Percentiles rank a stretch among this genome's conserved stretches.
phyloP scores from a whole-genome alignment of 2,113 vertebrate species.

The Perognathus longimembris region DNA sequence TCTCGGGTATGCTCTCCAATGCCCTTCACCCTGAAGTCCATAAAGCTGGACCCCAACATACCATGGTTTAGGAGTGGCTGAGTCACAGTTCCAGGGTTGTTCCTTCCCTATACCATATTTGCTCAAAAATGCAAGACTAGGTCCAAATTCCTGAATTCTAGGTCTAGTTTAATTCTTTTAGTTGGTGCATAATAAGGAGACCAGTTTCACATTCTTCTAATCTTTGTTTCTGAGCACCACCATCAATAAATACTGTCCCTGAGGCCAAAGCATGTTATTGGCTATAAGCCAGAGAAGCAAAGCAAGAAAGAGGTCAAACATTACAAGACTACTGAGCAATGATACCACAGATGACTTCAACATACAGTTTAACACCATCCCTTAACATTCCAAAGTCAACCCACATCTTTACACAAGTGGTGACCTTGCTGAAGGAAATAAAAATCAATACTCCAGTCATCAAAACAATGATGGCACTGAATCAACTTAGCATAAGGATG shows the following conservation, averaged over 20 bases:
- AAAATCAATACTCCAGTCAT: not conserved
- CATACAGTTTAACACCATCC: not conserved
- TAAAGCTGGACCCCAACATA: no score
- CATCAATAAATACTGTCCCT: not conserved
- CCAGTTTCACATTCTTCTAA: not conserved
- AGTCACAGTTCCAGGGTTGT: not conserved
- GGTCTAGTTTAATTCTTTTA: not conserved
- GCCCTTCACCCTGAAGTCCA: no score
- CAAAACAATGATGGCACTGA: not conserved
- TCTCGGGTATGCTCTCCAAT: no score
- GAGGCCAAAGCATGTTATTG: not conserved
- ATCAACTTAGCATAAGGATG: not conserved
- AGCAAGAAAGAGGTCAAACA: not conserved
- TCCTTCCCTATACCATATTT: rapidly evolving
- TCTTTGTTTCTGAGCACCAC: not conserved
- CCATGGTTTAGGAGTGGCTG: not conserved
- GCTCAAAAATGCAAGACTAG: not conserved
- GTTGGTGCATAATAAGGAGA: not conserved
- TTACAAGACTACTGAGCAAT: rapidly evolving
- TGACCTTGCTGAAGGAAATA: not conserved
- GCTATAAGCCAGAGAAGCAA: not conserved
- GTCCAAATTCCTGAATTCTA: not conserved
- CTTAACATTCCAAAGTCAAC: not conserved
- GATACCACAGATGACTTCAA: not conserved
- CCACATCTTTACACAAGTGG: not conserved